A percentile compares a stretch with the other conserved stretches of the same genome.
Evolutionary conservation across 2,888 invertebrate genomes (phyloP).

Genomic region (Dynastes grantii): DNA sequence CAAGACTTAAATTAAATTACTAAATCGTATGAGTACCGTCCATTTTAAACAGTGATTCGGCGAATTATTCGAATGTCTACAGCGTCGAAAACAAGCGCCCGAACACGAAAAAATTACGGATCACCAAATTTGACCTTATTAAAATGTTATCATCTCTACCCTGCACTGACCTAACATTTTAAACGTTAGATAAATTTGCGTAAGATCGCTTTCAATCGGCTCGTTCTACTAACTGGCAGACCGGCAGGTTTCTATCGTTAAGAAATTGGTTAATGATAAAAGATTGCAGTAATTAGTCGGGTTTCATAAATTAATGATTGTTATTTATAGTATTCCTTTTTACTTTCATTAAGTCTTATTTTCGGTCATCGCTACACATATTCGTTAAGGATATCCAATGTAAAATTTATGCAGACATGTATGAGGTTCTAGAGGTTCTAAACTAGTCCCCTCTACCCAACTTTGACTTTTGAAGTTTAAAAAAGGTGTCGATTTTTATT

Average conservation of each 20-base stretch:
- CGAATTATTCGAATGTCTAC: slow-evolving; percentile 19
- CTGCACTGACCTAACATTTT: slow-evolving; percentile 45
- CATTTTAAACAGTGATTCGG: slow-evolving; percentile 32
- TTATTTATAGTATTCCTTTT: background rate
- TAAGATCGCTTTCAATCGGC: slow-evolving; percentile 33
- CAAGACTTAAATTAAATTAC: background rate
- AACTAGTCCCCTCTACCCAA: too few relatives aligned
- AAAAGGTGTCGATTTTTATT: too few relatives aligned
- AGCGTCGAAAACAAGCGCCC: background rate
- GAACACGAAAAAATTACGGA: slow-evolving; percentile 37
- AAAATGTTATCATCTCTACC: slow-evolving; percentile 26
- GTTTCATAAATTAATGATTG: background rate
- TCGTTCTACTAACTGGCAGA: slow-evolving; percentile 9
- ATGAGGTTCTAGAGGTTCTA: too few relatives aligned
- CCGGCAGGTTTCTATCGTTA: background rate
- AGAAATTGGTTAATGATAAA: background rate
- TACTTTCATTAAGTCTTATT: background rate
- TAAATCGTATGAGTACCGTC: background rate
- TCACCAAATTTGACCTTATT: slow-evolving; percentile 41
- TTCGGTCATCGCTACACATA: background rate
- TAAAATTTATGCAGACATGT: too few relatives aligned
- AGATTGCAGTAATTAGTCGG: background rate
- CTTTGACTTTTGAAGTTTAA: too few relatives aligned
- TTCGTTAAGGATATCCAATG: background rate
- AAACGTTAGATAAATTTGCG: slow-evolving; percentile 40